phyloP scores from a whole-genome alignment of 2,888 invertebrate species.

The Phortica magna region DNA sequence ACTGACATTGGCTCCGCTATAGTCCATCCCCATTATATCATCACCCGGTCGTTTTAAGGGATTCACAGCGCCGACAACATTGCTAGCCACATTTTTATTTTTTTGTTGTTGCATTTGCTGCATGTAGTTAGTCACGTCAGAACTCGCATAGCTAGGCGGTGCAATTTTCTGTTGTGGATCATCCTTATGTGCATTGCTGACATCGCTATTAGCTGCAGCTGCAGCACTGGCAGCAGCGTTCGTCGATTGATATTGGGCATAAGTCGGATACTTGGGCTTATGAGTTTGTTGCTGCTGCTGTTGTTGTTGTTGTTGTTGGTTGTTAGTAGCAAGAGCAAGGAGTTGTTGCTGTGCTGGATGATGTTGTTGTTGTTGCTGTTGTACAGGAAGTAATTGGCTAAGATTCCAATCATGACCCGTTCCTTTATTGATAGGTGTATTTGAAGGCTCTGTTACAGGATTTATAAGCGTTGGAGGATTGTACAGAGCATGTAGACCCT shows the following conservation, averaged over 20 bases:
- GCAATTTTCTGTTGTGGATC: constrained; percentile 53
- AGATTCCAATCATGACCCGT: constrained; percentile 60
- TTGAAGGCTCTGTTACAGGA: constrained; percentile 51
- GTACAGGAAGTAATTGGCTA: constrained; percentile 54
- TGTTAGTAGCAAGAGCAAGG: too few species aligned
- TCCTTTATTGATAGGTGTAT: constrained; percentile 41
- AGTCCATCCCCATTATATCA: constrained; percentile 65
- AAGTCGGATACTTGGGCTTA: constrained; percentile 70
- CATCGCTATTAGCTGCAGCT: constrained; percentile 49
- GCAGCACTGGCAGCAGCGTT: constrained; percentile 63
- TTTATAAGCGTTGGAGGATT: constrained; percentile 65
- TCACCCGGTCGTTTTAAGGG: constrained; percentile 68
- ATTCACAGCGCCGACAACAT: constrained; percentile 45
- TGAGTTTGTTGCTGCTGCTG: constrained; percentile 41
- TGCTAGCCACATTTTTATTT: constrained; percentile 47
- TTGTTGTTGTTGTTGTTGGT: constrained; percentile 47
- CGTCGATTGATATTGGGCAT: constrained; percentile 72
- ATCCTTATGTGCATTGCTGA: constrained; percentile 25
- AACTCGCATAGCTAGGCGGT: constrained; percentile 59
- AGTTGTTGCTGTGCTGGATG: constrained; percentile 50
- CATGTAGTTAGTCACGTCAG: constrained; percentile 73
- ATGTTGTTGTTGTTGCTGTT: constrained; percentile 44
- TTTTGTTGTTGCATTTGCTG: constrained; percentile 60
- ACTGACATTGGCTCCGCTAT: constrained; percentile 55
- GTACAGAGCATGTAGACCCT: constrained; percentile 61